Base-by-base conservation (phyloP, 2,113 vertebrate genomes). In the Odocoileus hemionus region DNA sequence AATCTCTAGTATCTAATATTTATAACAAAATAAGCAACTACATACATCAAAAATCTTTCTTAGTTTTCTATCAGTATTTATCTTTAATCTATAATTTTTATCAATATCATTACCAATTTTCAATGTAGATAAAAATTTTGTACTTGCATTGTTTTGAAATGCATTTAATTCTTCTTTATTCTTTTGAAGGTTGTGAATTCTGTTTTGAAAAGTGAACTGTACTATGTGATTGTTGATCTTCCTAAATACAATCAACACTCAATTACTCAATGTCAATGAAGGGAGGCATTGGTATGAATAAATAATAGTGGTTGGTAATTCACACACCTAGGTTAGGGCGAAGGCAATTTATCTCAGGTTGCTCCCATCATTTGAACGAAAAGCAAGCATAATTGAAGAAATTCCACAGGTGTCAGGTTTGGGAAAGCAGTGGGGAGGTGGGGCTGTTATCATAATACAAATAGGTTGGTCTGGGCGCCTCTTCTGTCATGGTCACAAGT, bases 261-360 rank as follows among this genome's bases (percentile, higher is more conserved):
- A 90, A 97, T 98, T 97, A 98, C 86, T 98, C 94, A 97, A 28
- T 85, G 96, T 96, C 97, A 97, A 60, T 87, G 93, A 97, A 95
- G 30, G 80, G 82, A 97, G 54, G 82, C n/a, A 47, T 25, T 89
- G 50, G 16, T 70, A 97, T 98, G 97, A 98, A 98, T 98, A 96
- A 97, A 94, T 98, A 96, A 97, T 96, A 83, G 21, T 54, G 70
- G 91, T 76, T 78, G 76, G 54, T 93, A 94, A 97, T 97, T 96
- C 93, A 97, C 67, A 96, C 60, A 91, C 91, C 70, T 92, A 83
- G 83, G 91, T 95, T 94, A 97, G 89, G 89, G 91, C n/a, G 95
- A 94, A 97, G 88, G 93, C 97, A 97, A 91, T 97, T 97, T 97
- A 97, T 97, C 82, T 95, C 55, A 79, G 60, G 93, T 82, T 95